Conservation (phyloP, 2,113 vertebrate species). For the Pao palembangensis region DNA sequence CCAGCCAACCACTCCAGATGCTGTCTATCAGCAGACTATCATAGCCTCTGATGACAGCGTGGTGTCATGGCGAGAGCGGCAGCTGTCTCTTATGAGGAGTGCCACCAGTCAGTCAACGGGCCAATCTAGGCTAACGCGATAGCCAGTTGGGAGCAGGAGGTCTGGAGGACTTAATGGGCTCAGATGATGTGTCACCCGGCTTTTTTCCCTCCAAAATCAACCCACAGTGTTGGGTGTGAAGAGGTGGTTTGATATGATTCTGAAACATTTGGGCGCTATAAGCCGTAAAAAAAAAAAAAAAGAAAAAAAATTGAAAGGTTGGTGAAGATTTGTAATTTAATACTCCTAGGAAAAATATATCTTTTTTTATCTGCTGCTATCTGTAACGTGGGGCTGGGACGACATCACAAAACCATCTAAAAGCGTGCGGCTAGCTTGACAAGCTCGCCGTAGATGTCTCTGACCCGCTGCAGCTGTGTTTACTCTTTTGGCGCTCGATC, state of each 20-base stretch:
- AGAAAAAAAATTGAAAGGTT: neutral
- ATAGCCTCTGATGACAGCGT: slow-evolving; percentile 71
- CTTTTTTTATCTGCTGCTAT: no score
- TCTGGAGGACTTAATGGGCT: slow-evolving; percentile 61
- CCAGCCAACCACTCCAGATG: slow-evolving; percentile 56
- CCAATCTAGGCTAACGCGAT: slow-evolving; percentile 62
- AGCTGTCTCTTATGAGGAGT: slow-evolving; percentile 70
- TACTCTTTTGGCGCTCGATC: slow-evolving; percentile 36
- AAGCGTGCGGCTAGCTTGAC: neutral
- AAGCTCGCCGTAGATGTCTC: slow-evolving; percentile 28
- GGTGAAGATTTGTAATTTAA: neutral
- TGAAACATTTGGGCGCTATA: neutral
- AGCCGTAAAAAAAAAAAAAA: slow-evolving; percentile 2
- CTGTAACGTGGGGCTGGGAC: no score
- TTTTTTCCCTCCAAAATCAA: slow-evolving; percentile 48
- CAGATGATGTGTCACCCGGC: slow-evolving; percentile 53
- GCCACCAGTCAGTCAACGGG: slow-evolving; percentile 68
- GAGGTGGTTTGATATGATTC: slow-evolving; percentile 4
- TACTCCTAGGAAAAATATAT: neutral
- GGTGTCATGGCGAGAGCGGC: slow-evolving; percentile 63
- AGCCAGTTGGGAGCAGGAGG: slow-evolving; percentile 57
- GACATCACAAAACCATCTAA: neutral
- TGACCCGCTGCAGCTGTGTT: slow-evolving; percentile 36
- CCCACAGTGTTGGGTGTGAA: slow-evolving; percentile 8
- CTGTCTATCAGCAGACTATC: slow-evolving; percentile 74